These are phyloP conservation scores for Lithosia quadra DNA, from an alignment of 2,888 invertebrate genomes.

Conservation along the genomic window DNA sequence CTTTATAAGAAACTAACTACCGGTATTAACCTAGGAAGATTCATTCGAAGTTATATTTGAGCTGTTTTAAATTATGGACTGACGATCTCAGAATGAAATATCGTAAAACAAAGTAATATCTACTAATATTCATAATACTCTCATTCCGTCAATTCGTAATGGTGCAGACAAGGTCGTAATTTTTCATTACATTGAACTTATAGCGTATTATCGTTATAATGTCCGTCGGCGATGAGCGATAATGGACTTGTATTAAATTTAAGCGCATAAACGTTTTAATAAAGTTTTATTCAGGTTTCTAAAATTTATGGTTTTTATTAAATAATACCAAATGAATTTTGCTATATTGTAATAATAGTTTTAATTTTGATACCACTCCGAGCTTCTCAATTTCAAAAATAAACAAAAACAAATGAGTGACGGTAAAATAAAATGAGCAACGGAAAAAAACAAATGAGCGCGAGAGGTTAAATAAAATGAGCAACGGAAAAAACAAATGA, in stretches of 20 bases:
- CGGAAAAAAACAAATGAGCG: too few relatives aligned
- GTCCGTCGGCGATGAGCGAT: neutral
- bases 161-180: neutral
- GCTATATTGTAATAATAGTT: neutral
- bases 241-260: constrained; percentile 4
- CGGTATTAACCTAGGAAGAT: too few relatives aligned
- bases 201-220: neutral
- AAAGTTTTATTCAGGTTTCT: neutral
- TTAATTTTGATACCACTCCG: too few relatives aligned
- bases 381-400: neutral
- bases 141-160: neutral
- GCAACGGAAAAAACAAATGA: too few relatives aligned
- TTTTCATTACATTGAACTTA: constrained; percentile 6
- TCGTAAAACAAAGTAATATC: neutral
- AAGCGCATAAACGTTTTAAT: constrained; percentile 1
- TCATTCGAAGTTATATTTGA: neutral
- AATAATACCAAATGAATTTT: neutral
- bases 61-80: neutral
- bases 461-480: too few relatives aligned
- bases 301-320: neutral
- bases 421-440: too few relatives aligned
- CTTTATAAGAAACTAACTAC: too few relatives aligned
- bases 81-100: neutral
- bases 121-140: neutral
- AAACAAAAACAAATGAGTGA: too few relatives aligned